A percentile compares a stretch with the other conserved stretches of the same genome.
These are phyloP conservation scores for Telenomus remus DNA, from an alignment of 1,140 invertebrate genomes.

Conservation along the genomic window DNA sequence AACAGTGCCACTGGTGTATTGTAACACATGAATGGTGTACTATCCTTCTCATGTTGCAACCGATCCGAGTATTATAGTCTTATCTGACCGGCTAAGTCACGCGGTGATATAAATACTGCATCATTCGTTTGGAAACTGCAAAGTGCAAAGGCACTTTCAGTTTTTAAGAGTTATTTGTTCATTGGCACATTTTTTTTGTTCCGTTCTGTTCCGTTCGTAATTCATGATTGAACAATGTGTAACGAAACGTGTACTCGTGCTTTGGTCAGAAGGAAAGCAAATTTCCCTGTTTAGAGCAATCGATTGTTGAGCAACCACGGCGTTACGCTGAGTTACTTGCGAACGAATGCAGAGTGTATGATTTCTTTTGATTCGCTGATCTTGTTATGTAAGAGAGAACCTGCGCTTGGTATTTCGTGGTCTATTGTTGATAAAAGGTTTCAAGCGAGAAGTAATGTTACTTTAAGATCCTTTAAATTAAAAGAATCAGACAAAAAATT, in stretches of 20 bases:
- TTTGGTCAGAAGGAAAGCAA: slow-evolving; percentile 21
- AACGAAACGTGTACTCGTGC: slow-evolving; percentile 16
- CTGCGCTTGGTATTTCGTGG: slow-evolving; percentile 4
- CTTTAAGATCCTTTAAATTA: no score
- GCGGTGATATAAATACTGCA: slow-evolving; percentile 10
- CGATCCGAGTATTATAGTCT: slow-evolving; percentile 15
- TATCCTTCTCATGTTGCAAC: slow-evolving; percentile 12
- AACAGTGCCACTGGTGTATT: slow-evolving; percentile 12
- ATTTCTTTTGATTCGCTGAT: slow-evolving; percentile 38
- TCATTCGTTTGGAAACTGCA: no score
- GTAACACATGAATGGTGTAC: slow-evolving; percentile 37
- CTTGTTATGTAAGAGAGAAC: slow-evolving; percentile 17
- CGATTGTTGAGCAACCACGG: slow-evolving; percentile 30
- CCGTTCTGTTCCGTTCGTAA: background rate
- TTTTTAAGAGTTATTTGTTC: slow-evolving; percentile 3
- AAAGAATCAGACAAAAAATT: no score
- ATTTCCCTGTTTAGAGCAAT: slow-evolving; percentile 48
- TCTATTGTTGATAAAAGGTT: slow-evolving; percentile 6
- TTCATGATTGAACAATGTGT: slow-evolving; percentile 24
- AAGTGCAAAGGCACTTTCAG: no score
- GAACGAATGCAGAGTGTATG: slow-evolving; percentile 34
- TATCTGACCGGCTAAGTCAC: slow-evolving; percentile 27
- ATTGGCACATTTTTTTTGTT: slow-evolving; percentile 10
- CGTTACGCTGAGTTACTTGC: slow-evolving; percentile 32
- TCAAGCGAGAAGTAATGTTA: no score